phyloP scores from a whole-genome alignment of 1,140 invertebrate genomes.

The Propsilocerus akamusi region DNA sequence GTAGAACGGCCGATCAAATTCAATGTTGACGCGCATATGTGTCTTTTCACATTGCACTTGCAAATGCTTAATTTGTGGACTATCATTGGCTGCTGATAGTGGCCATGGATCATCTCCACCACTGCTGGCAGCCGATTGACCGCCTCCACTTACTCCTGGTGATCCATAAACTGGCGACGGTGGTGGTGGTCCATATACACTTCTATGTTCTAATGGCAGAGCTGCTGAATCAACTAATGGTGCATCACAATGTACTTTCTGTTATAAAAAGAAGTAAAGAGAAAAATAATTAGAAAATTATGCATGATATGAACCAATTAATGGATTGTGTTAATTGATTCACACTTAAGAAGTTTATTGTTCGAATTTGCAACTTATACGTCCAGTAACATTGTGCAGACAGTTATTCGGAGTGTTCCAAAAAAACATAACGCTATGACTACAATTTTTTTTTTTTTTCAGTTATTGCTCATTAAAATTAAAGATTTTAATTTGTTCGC shows the following conservation, averaged over 20 bases:
- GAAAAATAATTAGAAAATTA: not conserved
- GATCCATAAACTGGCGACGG: slow-evolving; percentile 33
- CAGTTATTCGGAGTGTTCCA: not conserved
- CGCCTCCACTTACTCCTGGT: slow-evolving; percentile 22
- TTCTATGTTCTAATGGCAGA: slow-evolving; percentile 56
- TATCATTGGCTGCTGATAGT: slow-evolving; percentile 47
- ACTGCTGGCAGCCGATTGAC: slow-evolving; percentile 12
- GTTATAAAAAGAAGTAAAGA: slow-evolving; percentile 22
- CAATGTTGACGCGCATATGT: slow-evolving; percentile 85
- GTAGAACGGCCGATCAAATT: slow-evolving; percentile 87
- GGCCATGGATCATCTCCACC: slow-evolving; percentile 62
- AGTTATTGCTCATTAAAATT: too few relatives aligned
- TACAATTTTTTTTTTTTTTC: not conserved
- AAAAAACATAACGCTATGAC: not conserved
- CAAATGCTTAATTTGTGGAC: slow-evolving; percentile 76
- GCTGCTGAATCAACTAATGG: slow-evolving; percentile 57
- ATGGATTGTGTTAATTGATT: not conserved
- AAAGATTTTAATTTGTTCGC: too few relatives aligned
- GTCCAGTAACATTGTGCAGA: not conserved
- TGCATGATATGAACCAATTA: not conserved
- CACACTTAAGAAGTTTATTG: not conserved
- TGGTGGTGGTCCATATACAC: slow-evolving; percentile 49
- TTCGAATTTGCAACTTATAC: not conserved
- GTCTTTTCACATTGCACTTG: slow-evolving; percentile 93
- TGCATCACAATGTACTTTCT: slow-evolving; percentile 53